A percentile compares a stretch with the other conserved stretches of the same genome.
Conservation (phyloP, 37 sponge, comb jelly and placozoan species). For the Trichoplax adhaerens region DNA sequence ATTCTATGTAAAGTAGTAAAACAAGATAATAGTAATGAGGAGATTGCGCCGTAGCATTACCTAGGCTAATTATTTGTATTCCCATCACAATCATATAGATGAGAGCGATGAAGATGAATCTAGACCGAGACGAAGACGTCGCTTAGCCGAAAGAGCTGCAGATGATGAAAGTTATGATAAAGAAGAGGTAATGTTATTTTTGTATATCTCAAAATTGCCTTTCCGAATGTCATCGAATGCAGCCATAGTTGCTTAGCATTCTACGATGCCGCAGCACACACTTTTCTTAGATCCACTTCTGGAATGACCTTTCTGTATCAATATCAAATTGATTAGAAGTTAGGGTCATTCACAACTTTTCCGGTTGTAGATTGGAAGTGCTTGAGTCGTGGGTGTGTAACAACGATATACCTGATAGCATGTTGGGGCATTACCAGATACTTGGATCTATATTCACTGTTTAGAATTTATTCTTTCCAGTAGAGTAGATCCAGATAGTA, state of each 20-base stretch:
- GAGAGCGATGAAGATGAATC: constrained; percentile 62
- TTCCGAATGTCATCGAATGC: background rate
- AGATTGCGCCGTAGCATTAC: background rate
- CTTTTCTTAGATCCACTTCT: constrained; percentile 21
- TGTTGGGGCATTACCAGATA: no score
- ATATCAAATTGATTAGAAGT: no score
- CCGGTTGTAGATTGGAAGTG: no score
- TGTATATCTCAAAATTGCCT: no score
- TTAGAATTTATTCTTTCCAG: no score
- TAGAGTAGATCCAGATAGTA: no score
- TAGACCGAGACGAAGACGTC: constrained; percentile 18
- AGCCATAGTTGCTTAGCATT: background rate
- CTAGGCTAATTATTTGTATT: background rate
- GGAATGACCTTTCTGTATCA: no score
- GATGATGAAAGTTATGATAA: constrained; percentile 4
- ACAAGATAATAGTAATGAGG: background rate
- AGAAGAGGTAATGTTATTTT: background rate
- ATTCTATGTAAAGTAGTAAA: background rate
- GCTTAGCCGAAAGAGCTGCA: constrained; percentile 8
- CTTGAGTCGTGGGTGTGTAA: no score
- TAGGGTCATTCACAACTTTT: no score
- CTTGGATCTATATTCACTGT: no score
- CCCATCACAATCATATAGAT: constrained; percentile 12
- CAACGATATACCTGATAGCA: no score
- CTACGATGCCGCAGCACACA: background rate